phyloP scores from a whole-genome alignment of 1,140 invertebrate genomes.

The Gonioctena quinquepunctata region DNA sequence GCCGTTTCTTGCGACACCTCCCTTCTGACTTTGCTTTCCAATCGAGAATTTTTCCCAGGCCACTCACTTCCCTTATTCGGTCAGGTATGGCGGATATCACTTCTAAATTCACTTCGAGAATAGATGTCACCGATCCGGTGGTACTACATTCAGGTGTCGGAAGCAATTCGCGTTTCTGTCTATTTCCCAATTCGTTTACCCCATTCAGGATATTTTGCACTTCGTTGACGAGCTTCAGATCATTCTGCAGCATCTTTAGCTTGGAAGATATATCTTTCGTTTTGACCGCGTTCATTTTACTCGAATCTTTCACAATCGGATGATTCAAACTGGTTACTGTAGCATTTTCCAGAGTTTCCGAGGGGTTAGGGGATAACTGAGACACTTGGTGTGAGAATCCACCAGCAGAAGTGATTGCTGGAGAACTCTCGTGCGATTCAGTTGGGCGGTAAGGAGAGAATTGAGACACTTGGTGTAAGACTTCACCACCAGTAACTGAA shows the following conservation, averaged over 20 bases:
- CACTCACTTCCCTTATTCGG: not conserved
- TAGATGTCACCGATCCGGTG: not conserved
- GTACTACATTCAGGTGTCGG: not conserved
- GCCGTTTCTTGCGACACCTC: not conserved
- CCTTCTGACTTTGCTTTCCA: not conserved
- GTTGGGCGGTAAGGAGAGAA: too few relatives aligned
- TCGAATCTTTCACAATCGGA: too few relatives aligned
- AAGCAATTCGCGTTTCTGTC: not conserved
- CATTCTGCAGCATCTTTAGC: conserved; percentile 1
- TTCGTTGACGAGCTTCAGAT: conserved; percentile 13
- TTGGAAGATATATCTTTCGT: not conserved
- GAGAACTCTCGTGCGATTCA: too few relatives aligned
- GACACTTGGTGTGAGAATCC: too few relatives aligned
- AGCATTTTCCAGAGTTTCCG: too few relatives aligned
- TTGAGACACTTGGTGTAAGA: too few relatives aligned
- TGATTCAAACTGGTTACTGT: too few relatives aligned
- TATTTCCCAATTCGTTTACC: not conserved
- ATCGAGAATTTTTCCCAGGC: not conserved
- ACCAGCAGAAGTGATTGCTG: too few relatives aligned
- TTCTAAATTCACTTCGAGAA: not conserved
- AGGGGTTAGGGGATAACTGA: too few relatives aligned
- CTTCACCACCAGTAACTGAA: not conserved
- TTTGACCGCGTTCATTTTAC: not conserved
- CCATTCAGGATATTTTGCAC: conserved; percentile 14
- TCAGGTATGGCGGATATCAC: not conserved